phyloP scores from a whole-genome alignment of 2,113 vertebrate species.

The Pao palembangensis region DNA sequence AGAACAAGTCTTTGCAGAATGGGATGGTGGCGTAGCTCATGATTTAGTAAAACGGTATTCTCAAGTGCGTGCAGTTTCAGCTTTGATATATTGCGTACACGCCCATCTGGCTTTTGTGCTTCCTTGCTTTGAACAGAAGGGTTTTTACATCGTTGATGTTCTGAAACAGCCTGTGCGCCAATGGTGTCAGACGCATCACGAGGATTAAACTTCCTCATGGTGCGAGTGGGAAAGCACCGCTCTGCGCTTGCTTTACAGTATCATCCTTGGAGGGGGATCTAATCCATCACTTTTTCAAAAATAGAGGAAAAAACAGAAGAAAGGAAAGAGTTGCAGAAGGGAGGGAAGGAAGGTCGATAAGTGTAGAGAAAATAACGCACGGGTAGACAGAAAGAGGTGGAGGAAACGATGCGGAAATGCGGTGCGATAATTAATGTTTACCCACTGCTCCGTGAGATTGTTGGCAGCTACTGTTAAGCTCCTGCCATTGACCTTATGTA shows the following conservation, averaged over 20 bases:
- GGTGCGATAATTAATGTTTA: constrained; percentile 31
- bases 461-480: constrained; percentile 41
- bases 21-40: too few relatives aligned
- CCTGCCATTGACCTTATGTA: constrained; percentile 64
- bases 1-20: too few relatives aligned
- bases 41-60: too few relatives aligned
- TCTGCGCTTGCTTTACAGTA: constrained; percentile 32
- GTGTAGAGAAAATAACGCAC: constrained; percentile 22
- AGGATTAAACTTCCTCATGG: constrained; percentile 55
- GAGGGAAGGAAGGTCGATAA: constrained; percentile 4
- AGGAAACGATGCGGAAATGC: constrained; percentile 30
- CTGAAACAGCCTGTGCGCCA: constrained; percentile 25
- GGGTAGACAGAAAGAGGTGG: constrained; percentile 22
- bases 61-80: neutral
- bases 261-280: constrained; percentile 16
- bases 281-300: constrained; percentile 23
- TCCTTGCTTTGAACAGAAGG: constrained; percentile 4
- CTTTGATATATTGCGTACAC: neutral
- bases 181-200: constrained; percentile 54
- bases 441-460: constrained; percentile 41
- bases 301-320: constrained; percentile 2
- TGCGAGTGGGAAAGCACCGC: constrained; percentile 34
- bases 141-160: constrained; percentile 1
- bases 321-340: neutral
- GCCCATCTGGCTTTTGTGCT: neutral